Percentiles rank a stretch among this genome's conserved stretches.
phyloP scores from a whole-genome alignment of 64 coral and sea anemone genomes.

The Stichodactyla helianthus region DNA sequence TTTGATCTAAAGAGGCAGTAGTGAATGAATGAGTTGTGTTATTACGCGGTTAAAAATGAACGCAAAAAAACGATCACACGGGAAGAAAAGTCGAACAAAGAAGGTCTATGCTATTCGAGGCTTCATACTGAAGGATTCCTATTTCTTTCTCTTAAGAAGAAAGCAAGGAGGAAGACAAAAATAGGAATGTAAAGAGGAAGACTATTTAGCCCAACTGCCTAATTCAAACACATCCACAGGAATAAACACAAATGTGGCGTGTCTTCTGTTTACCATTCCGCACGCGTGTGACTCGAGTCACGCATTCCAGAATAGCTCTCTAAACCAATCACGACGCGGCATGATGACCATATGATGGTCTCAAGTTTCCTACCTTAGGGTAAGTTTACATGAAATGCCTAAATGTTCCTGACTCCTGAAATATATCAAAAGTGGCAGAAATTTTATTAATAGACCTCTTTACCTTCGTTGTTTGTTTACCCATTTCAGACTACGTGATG shows the following conservation, averaged over 20 bases:
- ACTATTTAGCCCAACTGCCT: background rate
- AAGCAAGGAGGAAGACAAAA: background rate
- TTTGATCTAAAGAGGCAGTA: background rate
- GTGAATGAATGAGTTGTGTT: background rate
- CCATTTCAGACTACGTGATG: no score
- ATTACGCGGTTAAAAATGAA: background rate
- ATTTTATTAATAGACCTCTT: no score
- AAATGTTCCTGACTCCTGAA: no score
- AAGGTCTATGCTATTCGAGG: background rate
- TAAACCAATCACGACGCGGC: background rate
- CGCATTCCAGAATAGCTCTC: background rate
- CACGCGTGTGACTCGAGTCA: background rate
- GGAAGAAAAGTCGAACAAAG: background rate
- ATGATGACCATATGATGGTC: no score
- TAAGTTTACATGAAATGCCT: no score
- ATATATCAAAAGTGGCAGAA: no score
- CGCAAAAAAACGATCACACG: background rate
- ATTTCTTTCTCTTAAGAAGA: background rate
- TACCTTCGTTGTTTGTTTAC: no score
- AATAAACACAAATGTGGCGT: background rate
- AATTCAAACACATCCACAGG: background rate
- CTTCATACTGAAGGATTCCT: slow-evolving; percentile 1
- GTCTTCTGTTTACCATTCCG: background rate
- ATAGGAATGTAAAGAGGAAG: background rate
- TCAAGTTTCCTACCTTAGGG: no score